Conservation (phyloP, 1,140 invertebrate species). For the Lepeophtheirus salmonis region DNA sequence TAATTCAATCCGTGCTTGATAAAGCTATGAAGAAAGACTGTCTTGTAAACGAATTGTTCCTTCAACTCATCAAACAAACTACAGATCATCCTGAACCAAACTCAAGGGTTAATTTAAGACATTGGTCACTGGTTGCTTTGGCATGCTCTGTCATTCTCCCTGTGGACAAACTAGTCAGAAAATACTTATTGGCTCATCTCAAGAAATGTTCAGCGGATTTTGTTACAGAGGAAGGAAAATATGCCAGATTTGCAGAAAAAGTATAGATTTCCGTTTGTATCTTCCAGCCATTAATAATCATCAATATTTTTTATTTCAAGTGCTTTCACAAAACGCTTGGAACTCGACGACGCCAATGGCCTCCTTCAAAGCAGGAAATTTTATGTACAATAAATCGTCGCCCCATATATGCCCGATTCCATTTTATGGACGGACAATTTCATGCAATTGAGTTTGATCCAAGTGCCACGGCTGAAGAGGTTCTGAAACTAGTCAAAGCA, state of each 20-base stretch:
- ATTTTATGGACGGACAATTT: slow-evolving; percentile 84
- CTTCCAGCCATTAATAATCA: background rate
- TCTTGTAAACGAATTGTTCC: slow-evolving; percentile 68
- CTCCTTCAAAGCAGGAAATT: slow-evolving; percentile 81
- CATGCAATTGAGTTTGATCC: slow-evolving; percentile 86
- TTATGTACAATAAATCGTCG: slow-evolving; percentile 73
- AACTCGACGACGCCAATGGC: slow-evolving; percentile 63
- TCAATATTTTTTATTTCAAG: slow-evolving; percentile 28
- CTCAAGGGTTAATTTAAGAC: slow-evolving; percentile 60
- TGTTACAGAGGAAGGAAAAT: slow-evolving; percentile 81
- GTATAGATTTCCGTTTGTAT: slow-evolving; percentile 3
- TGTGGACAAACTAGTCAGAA: slow-evolving; percentile 54
- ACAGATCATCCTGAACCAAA: slow-evolving; percentile 57
- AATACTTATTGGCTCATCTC: slow-evolving; percentile 75
- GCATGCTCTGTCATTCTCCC: slow-evolving; percentile 71
- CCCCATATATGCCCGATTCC: slow-evolving; percentile 71
- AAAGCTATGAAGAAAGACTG: slow-evolving; percentile 70
- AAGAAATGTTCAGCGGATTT: slow-evolving; percentile 68
- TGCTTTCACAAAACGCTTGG: slow-evolving; percentile 65
- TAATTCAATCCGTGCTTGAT: slow-evolving; percentile 72
- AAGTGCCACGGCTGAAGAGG: slow-evolving; percentile 71
- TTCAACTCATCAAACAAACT: slow-evolving; percentile 69
- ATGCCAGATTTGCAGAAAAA: slow-evolving; percentile 77
- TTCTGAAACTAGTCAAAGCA: slow-evolving; percentile 66
- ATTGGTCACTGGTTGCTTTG: slow-evolving; percentile 77